Evolutionary conservation across 2,113 vertebrate species (phyloP).

Genomic region (Cavia porcellus): DNA sequence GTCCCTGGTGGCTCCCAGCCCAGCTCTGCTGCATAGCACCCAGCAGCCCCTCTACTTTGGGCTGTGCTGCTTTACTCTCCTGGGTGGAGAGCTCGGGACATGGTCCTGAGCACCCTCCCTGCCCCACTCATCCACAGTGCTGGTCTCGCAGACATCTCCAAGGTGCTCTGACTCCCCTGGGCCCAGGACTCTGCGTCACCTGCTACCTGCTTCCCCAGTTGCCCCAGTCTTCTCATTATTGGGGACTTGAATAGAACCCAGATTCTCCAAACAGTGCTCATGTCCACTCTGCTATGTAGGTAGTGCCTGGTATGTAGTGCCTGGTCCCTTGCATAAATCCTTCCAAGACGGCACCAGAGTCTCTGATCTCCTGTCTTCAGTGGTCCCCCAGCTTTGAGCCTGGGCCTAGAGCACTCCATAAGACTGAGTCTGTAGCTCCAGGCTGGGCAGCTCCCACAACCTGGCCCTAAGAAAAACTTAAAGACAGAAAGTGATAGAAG

Average conservation of each 20-base stretch:
- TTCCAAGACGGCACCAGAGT: not conserved
- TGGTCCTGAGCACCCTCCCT: rapidly evolving
- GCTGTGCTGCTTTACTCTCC: not conserved
- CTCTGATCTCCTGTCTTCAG: not conserved
- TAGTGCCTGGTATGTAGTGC: not conserved
- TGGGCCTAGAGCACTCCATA: not conserved
- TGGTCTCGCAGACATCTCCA: rapidly evolving
- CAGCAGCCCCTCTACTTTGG: rapidly evolving
- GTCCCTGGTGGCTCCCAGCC: not conserved
- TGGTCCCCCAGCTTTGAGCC: not conserved
- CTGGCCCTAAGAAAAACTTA: not conserved
- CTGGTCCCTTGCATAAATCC: not conserved
- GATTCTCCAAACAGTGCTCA: not conserved
- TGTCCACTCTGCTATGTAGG: too few species aligned
- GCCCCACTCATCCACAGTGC: too few species aligned
- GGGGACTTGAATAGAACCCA: not conserved
- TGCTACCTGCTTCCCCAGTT: rapidly evolving
- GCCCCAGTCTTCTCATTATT: not conserved
- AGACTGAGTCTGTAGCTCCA: not conserved
- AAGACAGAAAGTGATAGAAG: not conserved
- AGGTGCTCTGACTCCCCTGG: not conserved
- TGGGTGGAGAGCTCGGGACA: not conserved
- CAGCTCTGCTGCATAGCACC: rapidly evolving
- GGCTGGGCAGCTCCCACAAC: not conserved
- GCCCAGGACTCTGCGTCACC: not conserved